phyloP scores from a whole-genome alignment of 2,797 vertebrate genomes.

The Clarias fuscus region DNA sequence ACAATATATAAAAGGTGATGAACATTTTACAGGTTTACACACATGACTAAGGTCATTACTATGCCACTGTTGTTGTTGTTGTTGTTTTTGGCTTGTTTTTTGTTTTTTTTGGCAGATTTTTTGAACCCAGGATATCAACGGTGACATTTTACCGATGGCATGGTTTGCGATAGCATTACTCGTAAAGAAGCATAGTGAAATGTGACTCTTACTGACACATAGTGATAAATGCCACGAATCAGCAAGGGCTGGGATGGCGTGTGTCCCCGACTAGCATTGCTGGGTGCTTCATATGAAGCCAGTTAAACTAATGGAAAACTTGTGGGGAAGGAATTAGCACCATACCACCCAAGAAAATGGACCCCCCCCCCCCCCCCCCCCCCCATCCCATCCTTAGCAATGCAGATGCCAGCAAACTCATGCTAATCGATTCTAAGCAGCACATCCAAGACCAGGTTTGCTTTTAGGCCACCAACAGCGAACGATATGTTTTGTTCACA shows the following conservation, averaged over 20 bases:
- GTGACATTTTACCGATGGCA: slow-evolving; percentile 42
- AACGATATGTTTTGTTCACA: slow-evolving; percentile 32
- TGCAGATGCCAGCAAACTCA: slow-evolving; percentile 75
- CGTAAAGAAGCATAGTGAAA: slow-evolving; percentile 27
- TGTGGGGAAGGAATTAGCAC: slow-evolving; percentile 70
- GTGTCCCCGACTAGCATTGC: slow-evolving; percentile 67
- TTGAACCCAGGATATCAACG: background rate
- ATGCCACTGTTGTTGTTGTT: slow-evolving; percentile 14
- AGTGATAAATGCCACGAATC: slow-evolving; percentile 54
- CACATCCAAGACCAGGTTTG: slow-evolving; percentile 75
- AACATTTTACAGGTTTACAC: slow-evolving; percentile 21
- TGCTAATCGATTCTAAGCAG: slow-evolving; percentile 75
- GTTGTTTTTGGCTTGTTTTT: too few species aligned
- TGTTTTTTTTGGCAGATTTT: background rate
- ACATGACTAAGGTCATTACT: slow-evolving; percentile 27
- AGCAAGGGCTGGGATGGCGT: slow-evolving; percentile 50
- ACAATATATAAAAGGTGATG: slow-evolving; percentile 19
- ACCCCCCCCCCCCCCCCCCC: slow-evolving; percentile 46
- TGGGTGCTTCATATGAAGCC: slow-evolving; percentile 69
- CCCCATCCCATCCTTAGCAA: slow-evolving; percentile 59
- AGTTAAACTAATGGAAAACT: slow-evolving; percentile 78
- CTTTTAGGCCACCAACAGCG: slow-evolving; percentile 76
- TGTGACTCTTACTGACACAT: slow-evolving; percentile 30
- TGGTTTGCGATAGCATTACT: slow-evolving; percentile 43
- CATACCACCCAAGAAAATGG: slow-evolving; percentile 72